Base-by-base conservation (phyloP, 2,113 vertebrate genomes). In the Microtus oregoni region DNA sequence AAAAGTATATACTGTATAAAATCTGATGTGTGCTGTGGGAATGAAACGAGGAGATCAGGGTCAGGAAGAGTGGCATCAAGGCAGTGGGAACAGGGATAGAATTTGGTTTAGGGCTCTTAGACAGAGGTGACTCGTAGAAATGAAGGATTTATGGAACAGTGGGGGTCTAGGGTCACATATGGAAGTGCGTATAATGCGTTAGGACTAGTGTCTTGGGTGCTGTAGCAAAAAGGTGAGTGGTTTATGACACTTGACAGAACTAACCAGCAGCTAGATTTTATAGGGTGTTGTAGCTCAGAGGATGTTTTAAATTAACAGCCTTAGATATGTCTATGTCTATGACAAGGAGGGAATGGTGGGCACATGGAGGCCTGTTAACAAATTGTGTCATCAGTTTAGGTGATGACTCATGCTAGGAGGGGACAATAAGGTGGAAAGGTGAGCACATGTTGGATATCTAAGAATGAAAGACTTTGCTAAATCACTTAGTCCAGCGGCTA, bases 141-240 rank as follows among this genome's bases (percentile, higher is more conserved):
- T 2, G 4, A 83, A 52, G 38, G 35, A 22, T 5, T 52, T 52
- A 50, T 50, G 11, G 50, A 50, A 50, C 41, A 44, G 65, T 35
- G 0, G 13, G 61, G 15, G 9, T 61, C 38, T n/a, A 20, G 67
- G 32, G 15, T 32, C 35, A 47, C 28, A 4, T 4, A 1, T 0
- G 0, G 32, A 5, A 4, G 5, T 44, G 41, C 0, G 22, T 82
- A 24, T 4, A 13, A 70, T 88, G 26, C 3, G n/a, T 90, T 63
- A 24, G 70, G 67, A 94, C n/a, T 7, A 65, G n/a, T 26, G 7
- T n/a, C 11, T 70, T 63, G 81, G 61, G 19, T 20, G 38, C 1
- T 12, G 8, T 82, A 44, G 32, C 15, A 3, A 0, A 58, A 50
- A 65, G 52, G 44, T 47, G 15, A 47, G 6, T 2, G 35, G 10